Base-by-base conservation (phyloP, 35 echinoderm and acorn worm species). In the Holothuria glaberrima region DNA sequence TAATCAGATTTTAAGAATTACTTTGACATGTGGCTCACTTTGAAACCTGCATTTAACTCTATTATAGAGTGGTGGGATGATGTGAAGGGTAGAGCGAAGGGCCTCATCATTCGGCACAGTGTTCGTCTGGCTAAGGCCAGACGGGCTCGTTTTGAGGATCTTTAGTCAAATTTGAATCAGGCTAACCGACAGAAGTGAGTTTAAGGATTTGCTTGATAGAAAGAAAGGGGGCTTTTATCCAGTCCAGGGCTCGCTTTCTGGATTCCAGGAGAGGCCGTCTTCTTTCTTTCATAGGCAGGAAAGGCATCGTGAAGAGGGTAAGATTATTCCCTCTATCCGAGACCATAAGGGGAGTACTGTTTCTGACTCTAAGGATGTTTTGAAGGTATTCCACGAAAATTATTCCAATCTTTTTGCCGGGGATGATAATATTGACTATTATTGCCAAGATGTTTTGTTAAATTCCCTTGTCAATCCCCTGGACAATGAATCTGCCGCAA, bases 11-110 rank as follows among this genome's bases (percentile, higher is more conserved):
- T 81, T 5, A 7, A 58, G 21, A 45, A 22, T 48, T 81, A 81
- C 54, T 81, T 48, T 81, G 6, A 36, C 1, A 22, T 81, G 34
- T 81, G 76, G 45, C 6, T 12, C 24, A 81, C 35, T 22, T n/a
- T 81, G 44, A 81, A 56, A 25, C 27, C 41, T 1, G 45, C 45
- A 17, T 81, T 81, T 18, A 27, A 6, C 18, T 57, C 18, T 18
- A 81, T 81, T 57, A 19, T 50, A 41, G 36, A 41, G 17, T 81
- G 76, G 76, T 81, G 76, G 76, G 46, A 79, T 20, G 76, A 81
- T 9, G 46, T 81, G 24, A 88, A 75, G 44, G 22, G 4, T 7
- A 72, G 68, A 50, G 48, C 26, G 50, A 71, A 58, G 18, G 48
- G 58, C 5, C 14, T 88, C 10, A 75, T 75, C 4, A 59, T 88